Base-by-base conservation (phyloP, 2,888 invertebrate genomes). In the Scrobipalpa atriplicella region DNA sequence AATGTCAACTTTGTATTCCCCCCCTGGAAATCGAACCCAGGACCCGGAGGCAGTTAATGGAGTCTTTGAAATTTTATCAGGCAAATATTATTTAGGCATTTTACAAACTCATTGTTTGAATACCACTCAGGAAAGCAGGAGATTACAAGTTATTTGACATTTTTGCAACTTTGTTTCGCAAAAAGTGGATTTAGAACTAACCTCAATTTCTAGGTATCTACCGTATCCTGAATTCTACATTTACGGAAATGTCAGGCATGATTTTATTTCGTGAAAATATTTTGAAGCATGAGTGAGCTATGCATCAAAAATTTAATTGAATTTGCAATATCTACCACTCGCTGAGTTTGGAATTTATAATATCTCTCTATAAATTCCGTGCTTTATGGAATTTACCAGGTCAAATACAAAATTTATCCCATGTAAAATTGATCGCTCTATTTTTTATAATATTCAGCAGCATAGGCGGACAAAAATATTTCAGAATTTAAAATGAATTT, bases 341-440 rank as follows among this genome's bases (percentile, higher is more conserved):
- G 6, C 47, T 47, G 47, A 47, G 47, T 47, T 47, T n/a, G 47
- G 47, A 47, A 47, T 47, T 47, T 47, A 47, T 16, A 10, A 47
- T 47, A 47, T 47, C 16, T 16, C 47, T n/a, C n/a, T n/a, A 47
- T 16, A 47, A 47, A 47, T 47, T 47, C 47, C 47, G 43, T 43
- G 43, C n/a, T 47, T 47, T 47, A 47, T 16, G 47, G 47, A 47
- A 47, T n/a, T 47, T 47, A 13, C 43, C 3, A 16, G 47, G 1
- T 47, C 47, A 47, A 47, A 47, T 47, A 16, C 16, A 10, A 47
- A 47, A 10, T 47, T 47, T 16, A 16, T n/a, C n/a, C n/a, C n/a
- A n/a, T 16, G 47, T n/a, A 16, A 47, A 47, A 47, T 47, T 47
- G 47, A 6, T 7, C 47, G 47, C 16, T 47, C 3, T n/a, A 47